phyloP scores from a whole-genome alignment of 1,140 invertebrate species.

The Pogonus chalceus region DNA sequence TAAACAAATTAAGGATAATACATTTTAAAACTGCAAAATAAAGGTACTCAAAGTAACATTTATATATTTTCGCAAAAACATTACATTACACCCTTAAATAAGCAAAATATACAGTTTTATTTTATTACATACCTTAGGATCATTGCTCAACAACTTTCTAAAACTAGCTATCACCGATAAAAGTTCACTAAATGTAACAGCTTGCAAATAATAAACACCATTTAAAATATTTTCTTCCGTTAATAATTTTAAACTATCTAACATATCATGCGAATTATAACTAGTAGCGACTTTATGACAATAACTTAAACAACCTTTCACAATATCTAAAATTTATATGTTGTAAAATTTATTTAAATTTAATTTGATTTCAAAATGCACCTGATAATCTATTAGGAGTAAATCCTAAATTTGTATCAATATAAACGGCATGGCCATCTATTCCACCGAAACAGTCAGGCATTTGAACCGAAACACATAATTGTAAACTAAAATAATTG shows the following conservation, averaged over 20 bases:
- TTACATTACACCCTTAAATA: no score
- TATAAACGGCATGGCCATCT: background rate
- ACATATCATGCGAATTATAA: background rate
- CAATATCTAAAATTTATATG: background rate
- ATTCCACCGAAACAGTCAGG: background rate
- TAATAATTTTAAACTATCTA: background rate
- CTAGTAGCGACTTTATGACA: background rate
- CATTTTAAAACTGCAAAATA: no score
- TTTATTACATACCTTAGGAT: constrained; percentile 3
- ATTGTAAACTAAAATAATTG: background rate
- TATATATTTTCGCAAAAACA: no score
- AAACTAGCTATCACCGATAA: background rate
- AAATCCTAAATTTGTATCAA: background rate
- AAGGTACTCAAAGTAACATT: no score
- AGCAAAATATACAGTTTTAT: no score
- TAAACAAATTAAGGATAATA: background rate
- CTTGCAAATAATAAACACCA: background rate
- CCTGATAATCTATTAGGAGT: background rate
- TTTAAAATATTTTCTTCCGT: background rate
- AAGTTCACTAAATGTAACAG: background rate
- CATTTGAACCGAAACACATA: background rate
- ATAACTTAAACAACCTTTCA: background rate
- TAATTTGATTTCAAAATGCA: background rate
- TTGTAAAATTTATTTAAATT: background rate
- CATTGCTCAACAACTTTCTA: background rate